phyloP scores from a whole-genome alignment of 2,888 invertebrate genomes.

The Spisula solida region DNA sequence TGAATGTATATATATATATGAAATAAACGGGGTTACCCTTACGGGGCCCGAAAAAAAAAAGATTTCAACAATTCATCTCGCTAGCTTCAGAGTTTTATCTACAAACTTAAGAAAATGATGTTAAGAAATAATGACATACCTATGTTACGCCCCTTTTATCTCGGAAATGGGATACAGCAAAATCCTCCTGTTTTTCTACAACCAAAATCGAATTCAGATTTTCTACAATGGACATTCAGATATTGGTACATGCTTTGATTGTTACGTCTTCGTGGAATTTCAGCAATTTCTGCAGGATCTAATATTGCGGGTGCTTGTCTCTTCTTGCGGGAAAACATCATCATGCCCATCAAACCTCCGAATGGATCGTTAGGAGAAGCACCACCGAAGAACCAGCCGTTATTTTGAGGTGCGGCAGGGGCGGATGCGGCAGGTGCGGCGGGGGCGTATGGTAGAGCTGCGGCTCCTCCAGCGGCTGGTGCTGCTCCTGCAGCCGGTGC shows the following conservation, averaged over 20 bases:
- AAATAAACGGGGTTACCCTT: too few species aligned
- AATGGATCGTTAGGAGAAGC: conserved; percentile 45
- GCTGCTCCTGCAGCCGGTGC: neutral
- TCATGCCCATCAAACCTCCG: conserved; percentile 34
- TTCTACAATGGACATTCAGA: conserved; percentile 60
- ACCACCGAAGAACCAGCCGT: neutral
- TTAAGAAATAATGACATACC: neutral
- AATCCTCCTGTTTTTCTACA: conserved; percentile 61
- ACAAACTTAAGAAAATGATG: too few species aligned
- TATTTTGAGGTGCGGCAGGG: conserved; percentile 21
- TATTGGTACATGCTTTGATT: conserved; percentile 47
- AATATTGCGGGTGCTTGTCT: conserved; percentile 34
- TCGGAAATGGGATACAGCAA: conserved; percentile 57
- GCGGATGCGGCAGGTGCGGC: conserved; percentile 1
- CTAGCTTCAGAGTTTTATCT: too few species aligned
- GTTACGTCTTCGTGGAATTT: conserved; percentile 40
- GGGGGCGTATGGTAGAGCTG: neutral
- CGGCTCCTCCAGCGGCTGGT: neutral
- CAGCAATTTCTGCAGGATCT: conserved; percentile 50
- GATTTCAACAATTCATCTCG: too few species aligned
- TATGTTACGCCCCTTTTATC: conserved; percentile 13
- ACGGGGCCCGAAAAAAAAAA: too few species aligned
- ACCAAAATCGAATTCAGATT: conserved; percentile 60
- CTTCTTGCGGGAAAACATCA: conserved; percentile 55
- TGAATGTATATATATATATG: too few species aligned